Percentiles rank a stretch among this genome's conserved stretches.
phyloP scores from a whole-genome alignment of 1,140 invertebrate genomes.

The Drosophila insularis region DNA sequence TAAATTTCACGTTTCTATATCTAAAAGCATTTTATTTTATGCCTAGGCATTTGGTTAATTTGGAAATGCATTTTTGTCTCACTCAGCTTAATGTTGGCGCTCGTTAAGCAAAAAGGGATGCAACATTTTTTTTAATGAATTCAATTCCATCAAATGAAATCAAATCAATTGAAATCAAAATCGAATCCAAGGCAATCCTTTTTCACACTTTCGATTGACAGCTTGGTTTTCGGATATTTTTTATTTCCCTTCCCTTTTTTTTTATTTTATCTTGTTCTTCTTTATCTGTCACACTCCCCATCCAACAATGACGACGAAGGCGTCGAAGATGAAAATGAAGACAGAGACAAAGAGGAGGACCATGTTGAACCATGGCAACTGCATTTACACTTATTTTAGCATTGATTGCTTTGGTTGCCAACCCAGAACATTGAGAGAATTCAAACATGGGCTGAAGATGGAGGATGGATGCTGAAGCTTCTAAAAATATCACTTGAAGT shows the following conservation, averaged over 20 bases:
- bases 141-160: slow-evolving; percentile 49
- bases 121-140: slow-evolving; percentile 28
- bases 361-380: slow-evolving; percentile 18
- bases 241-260: background rate
- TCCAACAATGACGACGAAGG: background rate
- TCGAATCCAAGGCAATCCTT: slow-evolving; percentile 28
- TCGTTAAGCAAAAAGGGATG: background rate
- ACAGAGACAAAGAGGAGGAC: background rate
- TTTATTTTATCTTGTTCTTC: slow-evolving; percentile 1
- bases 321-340: background rate
- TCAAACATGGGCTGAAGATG: background rate
- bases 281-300: background rate
- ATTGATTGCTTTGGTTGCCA: slow-evolving; percentile 24
- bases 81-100: too few species aligned
- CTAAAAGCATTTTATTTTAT: too few species aligned
- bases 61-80: too few species aligned
- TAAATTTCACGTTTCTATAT: too few species aligned
- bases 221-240: slow-evolving; percentile 29
- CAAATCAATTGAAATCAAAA: slow-evolving; percentile 21
- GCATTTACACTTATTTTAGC: slow-evolving; percentile 27
- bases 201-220: slow-evolving; percentile 41
- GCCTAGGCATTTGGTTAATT: too few species aligned
- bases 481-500: slow-evolving; percentile 62
- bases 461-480: slow-evolving; percentile 29
- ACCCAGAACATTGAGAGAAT: slow-evolving; percentile 19